A percentile compares a stretch with the other conserved stretches of the same genome.
These are phyloP conservation scores for Cryptophagus acutangulus DNA, from an alignment of 2,888 invertebrate genomes.

Conservation along the genomic window DNA sequence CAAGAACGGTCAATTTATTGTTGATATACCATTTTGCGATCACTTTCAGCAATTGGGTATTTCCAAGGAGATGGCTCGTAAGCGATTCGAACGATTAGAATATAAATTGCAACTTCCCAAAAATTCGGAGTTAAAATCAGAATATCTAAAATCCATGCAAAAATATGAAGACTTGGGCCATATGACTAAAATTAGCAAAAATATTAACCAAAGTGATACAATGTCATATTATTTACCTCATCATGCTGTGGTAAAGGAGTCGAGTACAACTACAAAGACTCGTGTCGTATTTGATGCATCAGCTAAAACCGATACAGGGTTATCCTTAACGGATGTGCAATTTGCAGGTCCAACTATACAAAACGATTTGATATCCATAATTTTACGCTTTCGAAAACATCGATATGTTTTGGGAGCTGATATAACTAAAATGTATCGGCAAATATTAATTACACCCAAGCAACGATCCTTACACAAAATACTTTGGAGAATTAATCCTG, in stretches of 20 bases:
- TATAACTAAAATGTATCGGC: slow-evolving; percentile 3
- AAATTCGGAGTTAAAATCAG: background rate
- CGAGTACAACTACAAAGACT: background rate
- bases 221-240: slow-evolving; percentile 3
- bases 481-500: background rate
- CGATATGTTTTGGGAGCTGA: background rate
- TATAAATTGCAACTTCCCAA: background rate
- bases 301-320: background rate
- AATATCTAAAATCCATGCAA: background rate
- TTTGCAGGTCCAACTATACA: background rate
- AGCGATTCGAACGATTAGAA: background rate
- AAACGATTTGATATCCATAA: slow-evolving; percentile 2
- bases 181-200: background rate
- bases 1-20: background rate
- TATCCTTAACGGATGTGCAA: background rate
- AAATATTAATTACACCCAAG: background rate
- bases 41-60: background rate
- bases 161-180: slow-evolving; percentile 2
- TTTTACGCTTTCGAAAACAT: background rate
- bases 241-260: background rate
- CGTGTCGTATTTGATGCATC: slow-evolving; percentile 2
- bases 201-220: background rate
- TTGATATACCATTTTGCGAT: background rate
- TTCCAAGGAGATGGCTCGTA: background rate
- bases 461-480: background rate